These are phyloP conservation scores for Microcebus jonahi DNA, from an alignment of 2,113 vertebrate genomes.

Conservation along the genomic window DNA sequence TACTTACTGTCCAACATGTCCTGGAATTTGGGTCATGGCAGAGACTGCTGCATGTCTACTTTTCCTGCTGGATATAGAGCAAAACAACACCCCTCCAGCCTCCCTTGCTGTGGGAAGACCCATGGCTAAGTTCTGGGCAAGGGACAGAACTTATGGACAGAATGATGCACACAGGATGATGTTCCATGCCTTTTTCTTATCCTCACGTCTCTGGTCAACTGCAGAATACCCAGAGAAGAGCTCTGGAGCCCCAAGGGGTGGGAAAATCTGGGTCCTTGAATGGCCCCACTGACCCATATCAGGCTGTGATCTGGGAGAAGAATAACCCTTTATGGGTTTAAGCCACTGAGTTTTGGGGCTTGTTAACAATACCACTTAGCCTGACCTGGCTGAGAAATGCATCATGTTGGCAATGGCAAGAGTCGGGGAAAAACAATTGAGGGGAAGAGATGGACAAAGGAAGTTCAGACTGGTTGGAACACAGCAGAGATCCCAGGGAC, in stretches of 20 bases:
- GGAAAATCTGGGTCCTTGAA: neutral
- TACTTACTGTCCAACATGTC: neutral
- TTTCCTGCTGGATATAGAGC: neutral
- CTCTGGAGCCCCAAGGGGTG: neutral
- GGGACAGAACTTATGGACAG: neutral
- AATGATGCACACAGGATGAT: accelerated
- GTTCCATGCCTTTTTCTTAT: neutral
- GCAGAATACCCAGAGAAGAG: neutral
- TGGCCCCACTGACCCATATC: too few species aligned
- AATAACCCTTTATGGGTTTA: neutral
- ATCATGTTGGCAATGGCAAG: neutral
- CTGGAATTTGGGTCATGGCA: neutral
- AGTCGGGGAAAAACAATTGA: neutral
- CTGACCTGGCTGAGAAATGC: neutral
- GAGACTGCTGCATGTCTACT: neutral
- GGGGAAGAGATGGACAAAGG: neutral
- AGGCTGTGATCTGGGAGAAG: neutral
- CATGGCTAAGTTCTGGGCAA: neutral
- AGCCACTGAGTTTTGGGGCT: neutral
- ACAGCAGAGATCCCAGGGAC: neutral
- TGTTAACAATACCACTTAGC: neutral
- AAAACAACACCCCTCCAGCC: neutral
- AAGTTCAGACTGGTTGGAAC: neutral
- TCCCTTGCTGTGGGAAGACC: neutral
- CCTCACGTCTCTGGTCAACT: neutral